Evolutionary conservation across 1,140 invertebrate genomes (phyloP), one percentile per base, ranked within the genome.

Genomic region (Anastrepha ludens): DNA sequence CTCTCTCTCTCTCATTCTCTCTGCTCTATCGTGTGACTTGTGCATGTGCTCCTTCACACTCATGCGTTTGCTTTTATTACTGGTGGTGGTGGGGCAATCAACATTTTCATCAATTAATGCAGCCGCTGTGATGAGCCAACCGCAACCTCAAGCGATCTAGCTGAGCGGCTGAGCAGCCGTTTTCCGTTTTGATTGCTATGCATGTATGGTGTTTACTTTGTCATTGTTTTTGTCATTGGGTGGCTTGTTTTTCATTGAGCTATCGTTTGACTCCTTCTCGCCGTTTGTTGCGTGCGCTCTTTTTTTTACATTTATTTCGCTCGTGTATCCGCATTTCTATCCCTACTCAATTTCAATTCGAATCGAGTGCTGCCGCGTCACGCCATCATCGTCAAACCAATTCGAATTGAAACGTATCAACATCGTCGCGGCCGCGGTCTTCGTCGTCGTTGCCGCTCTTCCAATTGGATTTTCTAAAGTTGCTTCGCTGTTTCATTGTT

Each of bases 81-180:
- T 81, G 17, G 7, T 41, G 17, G 7, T 41, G 29, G 29, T 29
- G 29, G 29, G 74, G 74, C 47, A 81, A 81, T 81, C 74, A 81
- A 55, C 44, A 81, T 58, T 81, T 81, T 67, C 17, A 81, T 81
- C 47, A 81, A 81, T 81, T 81, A 81, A 55, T 55, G 47, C 74
- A 55, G 60, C 60, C n/a, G 60, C 60, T 62, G 60, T 4, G 60
- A 4, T 4, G 4, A 62, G 47, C 74, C 74, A 55, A 81, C 47
- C 44, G 74, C 74, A n/a, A 17, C 47, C 70, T 13, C 44, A 39
- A 17, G 41, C 70, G 47, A 47, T 67, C 29, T 13, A 67, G 41
- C 41, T 4, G 41, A 11, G 67, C 41, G 41, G 39, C 41, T 6
- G 15, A 29, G 67, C 41, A 15, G 8, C 65, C 20, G 2, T 4